Conservation (phyloP, 92 coral and sea anemone species). For the Zoanthus solanderi region DNA sequence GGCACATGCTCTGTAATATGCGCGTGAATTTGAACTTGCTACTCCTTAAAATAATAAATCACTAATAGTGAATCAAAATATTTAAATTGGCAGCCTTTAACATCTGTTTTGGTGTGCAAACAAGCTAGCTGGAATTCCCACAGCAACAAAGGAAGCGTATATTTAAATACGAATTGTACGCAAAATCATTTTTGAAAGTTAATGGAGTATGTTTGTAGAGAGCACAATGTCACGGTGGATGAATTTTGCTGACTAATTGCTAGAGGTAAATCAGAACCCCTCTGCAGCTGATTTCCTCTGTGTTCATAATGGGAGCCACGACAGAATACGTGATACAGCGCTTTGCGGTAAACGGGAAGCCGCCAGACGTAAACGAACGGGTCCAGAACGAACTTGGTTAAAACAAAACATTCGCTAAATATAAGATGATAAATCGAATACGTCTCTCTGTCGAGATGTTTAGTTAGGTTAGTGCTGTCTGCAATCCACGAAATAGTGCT, state of each 20-base stretch:
- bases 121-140: no score
- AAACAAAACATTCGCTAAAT: not conserved
- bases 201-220: not conserved
- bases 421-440: not conserved
- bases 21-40: no score
- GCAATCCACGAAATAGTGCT: not conserved
- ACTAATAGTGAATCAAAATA: no score
- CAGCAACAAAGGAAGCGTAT: no score
- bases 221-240: conserved; percentile 24
- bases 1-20: no score
- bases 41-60: no score
- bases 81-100: no score
- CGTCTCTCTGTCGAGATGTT: not conserved
- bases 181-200: no score
- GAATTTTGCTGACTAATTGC: not conserved
- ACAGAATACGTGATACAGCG: conserved; percentile 17
- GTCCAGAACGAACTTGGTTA: conserved; percentile 21
- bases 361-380: conserved; percentile 31
- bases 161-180: no score
- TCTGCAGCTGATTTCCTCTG: not conserved
- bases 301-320: not conserved
- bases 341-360: conserved; percentile 15
- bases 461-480: not conserved
- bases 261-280: not conserved
- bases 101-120: no score